phyloP scores from a whole-genome alignment of 2,113 vertebrate genomes.

The Alligator sinensis region DNA sequence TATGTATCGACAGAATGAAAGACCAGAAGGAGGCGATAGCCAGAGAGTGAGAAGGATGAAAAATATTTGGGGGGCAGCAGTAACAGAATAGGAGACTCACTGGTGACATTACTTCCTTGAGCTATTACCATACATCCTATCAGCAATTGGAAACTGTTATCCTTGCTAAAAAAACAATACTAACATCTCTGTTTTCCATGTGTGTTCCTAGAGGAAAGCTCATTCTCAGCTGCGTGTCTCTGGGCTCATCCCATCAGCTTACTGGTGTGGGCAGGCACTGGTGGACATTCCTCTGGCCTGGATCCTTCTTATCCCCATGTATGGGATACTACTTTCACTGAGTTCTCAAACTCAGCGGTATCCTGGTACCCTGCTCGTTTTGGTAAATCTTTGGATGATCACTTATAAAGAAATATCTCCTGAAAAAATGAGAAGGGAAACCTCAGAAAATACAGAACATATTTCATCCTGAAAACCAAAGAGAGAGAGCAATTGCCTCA shows the following conservation, averaged over 20 bases:
- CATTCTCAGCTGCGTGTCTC: constrained; percentile 85
- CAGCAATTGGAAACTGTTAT: too few species aligned
- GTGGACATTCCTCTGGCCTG: constrained; percentile 88
- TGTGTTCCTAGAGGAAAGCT: constrained; percentile 81
- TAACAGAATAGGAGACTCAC: not conserved
- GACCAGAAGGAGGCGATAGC: not conserved
- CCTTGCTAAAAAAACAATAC: too few species aligned
- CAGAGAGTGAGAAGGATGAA: not conserved
- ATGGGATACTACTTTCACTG: constrained; percentile 21
- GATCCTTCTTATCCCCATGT: constrained; percentile 84
- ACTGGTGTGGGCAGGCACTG: constrained; percentile 90
- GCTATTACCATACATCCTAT: not conserved
- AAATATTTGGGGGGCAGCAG: not conserved
- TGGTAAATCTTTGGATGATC: not conserved
- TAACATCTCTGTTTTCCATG: not conserved
- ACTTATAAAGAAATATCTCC: not conserved
- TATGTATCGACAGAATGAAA: too few species aligned
- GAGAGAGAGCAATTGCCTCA: too few species aligned
- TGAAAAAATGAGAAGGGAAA: too few species aligned
- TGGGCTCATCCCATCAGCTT: constrained; percentile 87
- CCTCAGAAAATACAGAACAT: too few species aligned
- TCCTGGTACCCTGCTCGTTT: not conserved
- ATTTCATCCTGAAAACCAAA: too few species aligned
- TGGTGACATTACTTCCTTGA: not conserved
- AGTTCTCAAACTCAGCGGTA: accelerated